Conservation (phyloP, 2,888 invertebrate species). For the Xanthostigma xanthostigma region DNA sequence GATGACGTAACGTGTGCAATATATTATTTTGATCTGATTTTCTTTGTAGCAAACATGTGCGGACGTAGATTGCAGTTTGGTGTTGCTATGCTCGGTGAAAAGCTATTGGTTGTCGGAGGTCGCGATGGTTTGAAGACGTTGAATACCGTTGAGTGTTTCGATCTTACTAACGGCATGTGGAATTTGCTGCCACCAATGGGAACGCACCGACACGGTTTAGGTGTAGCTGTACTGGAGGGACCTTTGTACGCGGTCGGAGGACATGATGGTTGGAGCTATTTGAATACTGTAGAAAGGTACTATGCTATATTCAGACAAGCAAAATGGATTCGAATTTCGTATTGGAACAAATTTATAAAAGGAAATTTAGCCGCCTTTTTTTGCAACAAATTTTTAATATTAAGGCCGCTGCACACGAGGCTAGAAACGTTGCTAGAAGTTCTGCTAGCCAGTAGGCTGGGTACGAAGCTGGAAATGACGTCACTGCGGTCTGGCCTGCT, state of each 20-base stretch:
- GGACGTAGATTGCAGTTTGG: slow-evolving; percentile 80
- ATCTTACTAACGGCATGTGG: slow-evolving; percentile 69
- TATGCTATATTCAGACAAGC: background rate
- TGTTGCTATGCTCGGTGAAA: slow-evolving; percentile 69
- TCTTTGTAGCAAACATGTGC: slow-evolving; percentile 37
- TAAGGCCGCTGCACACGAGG: no score
- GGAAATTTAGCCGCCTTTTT: no score
- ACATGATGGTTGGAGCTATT: slow-evolving; percentile 90
- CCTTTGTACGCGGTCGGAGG: slow-evolving; percentile 91
- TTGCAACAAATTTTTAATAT: no score
- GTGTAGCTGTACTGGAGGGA: slow-evolving; percentile 63
- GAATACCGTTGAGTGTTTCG: slow-evolving; percentile 84
- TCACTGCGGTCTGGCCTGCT: no score
- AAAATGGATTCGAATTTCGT: background rate
- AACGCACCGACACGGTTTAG: slow-evolving; percentile 71
- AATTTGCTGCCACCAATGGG: slow-evolving; percentile 73
- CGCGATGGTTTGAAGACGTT: slow-evolving; percentile 86
- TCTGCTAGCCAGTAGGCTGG: no score
- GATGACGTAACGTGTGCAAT: no score
- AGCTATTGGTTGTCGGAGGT: slow-evolving; percentile 78
- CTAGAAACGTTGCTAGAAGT: no score
- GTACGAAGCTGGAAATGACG: no score
- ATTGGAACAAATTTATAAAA: no score
- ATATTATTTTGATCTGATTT: no score
- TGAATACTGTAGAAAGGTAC: slow-evolving; percentile 76